These are phyloP conservation scores for Bagarius yarrelli DNA, from an alignment of 2,113 vertebrate species.

Conservation along the genomic window DNA sequence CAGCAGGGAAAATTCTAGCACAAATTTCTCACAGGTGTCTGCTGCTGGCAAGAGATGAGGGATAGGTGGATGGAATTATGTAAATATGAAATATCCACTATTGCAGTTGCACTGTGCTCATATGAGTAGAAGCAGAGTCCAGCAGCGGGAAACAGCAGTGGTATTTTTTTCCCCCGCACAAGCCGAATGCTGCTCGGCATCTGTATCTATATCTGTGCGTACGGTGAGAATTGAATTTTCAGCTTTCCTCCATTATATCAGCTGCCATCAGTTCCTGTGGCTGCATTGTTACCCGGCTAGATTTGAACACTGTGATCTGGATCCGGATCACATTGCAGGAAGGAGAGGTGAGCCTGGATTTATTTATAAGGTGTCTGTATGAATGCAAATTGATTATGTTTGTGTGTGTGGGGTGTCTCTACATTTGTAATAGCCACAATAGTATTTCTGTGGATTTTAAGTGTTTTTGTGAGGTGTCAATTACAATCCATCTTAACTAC, in stretches of 20 bases:
- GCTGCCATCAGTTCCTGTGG: slow-evolving; percentile 41
- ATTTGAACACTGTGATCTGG: slow-evolving; percentile 32
- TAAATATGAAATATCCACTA: slow-evolving; percentile 64
- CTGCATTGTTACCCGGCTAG: slow-evolving; percentile 22
- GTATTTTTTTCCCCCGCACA: slow-evolving; percentile 44
- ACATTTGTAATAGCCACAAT: slow-evolving; percentile 5
- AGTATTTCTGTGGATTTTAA: slow-evolving; percentile 36
- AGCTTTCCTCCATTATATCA: slow-evolving; percentile 35
- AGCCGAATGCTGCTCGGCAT: slow-evolving; percentile 46
- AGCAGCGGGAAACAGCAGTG: slow-evolving; percentile 58
- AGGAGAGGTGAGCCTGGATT: slow-evolving; percentile 39
- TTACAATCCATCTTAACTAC: slow-evolving; percentile 7
- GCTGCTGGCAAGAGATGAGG: slow-evolving; percentile 28
- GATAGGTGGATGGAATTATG: slow-evolving; percentile 67
- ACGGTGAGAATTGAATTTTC: slow-evolving; percentile 55
- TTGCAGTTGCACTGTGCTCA: slow-evolving; percentile 58
- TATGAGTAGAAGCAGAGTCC: slow-evolving; percentile 53
- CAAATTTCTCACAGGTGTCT: slow-evolving; percentile 65
- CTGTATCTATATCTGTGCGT: slow-evolving; percentile 37
- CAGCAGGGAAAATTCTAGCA: slow-evolving; percentile 58
- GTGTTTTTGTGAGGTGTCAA: slow-evolving; percentile 28
- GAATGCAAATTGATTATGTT: slow-evolving; percentile 28
- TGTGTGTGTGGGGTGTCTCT: slow-evolving; percentile 16
- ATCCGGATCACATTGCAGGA: not conserved
- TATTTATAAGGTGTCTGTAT: slow-evolving; percentile 8